Conservation (phyloP, 1,140 invertebrate species). For the Euwallacea similis region DNA sequence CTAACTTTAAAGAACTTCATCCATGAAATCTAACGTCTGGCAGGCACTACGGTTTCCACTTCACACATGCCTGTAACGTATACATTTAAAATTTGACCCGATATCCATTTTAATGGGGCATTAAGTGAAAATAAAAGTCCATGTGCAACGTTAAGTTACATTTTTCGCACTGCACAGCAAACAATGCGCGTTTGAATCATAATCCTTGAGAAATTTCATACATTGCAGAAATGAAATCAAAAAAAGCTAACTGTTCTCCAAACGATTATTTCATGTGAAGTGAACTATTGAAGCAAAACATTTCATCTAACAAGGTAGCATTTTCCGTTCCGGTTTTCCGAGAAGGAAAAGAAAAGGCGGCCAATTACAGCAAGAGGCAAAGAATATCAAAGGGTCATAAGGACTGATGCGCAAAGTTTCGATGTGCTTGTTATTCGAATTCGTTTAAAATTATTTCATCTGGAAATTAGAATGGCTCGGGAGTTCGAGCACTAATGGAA, state of each 20-base stretch:
- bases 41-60: no score
- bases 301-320: conserved; percentile 34
- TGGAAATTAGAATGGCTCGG: conserved; percentile 19
- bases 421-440: conserved; percentile 36
- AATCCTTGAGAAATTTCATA: background rate
- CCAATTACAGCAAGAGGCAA: conserved; percentile 32
- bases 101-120: no score
- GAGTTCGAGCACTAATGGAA: conserved; percentile 13
- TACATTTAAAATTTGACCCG: no score
- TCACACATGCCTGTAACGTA: no score
- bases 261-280: conserved; percentile 26
- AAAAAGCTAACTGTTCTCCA: background rate
- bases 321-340: conserved; percentile 24
- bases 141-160: no score
- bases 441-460: conserved; percentile 32
- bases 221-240: background rate
- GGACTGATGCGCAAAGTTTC: conserved; percentile 34
- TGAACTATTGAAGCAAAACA: conserved; percentile 32
- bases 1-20: no score
- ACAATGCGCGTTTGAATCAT: no score
- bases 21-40: no score
- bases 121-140: no score
- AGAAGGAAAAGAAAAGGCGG: conserved; percentile 27
- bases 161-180: no score
- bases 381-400: conserved; percentile 33